These are phyloP conservation scores for Pyrochroa serraticornis DNA, from an alignment of 2,888 invertebrate genomes.

Conservation along the genomic window DNA sequence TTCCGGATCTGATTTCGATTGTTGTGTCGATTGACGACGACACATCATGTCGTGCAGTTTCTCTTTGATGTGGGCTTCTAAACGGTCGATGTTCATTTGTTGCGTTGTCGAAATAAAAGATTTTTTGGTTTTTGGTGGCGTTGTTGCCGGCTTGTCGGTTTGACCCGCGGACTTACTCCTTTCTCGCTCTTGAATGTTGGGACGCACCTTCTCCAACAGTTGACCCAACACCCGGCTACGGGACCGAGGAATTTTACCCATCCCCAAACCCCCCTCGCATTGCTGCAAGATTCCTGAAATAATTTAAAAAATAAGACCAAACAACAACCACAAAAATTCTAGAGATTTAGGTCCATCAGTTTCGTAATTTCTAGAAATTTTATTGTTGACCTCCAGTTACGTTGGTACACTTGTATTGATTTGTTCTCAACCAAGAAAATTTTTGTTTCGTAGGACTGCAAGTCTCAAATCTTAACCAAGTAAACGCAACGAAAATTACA, in stretches of 20 bases:
- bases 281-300: constrained; percentile 49
- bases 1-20: constrained; percentile 50
- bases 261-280: constrained; percentile 41
- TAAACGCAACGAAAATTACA: no score
- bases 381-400: no score
- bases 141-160: constrained; percentile 45
- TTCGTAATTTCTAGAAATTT: no score
- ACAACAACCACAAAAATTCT: no score
- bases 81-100: constrained; percentile 54
- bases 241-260: constrained; percentile 56
- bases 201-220: constrained; percentile 63
- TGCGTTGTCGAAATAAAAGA: constrained; percentile 37
- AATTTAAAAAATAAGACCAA: constrained; percentile 5
- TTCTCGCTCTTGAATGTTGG: constrained; percentile 53
- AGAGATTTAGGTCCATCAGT: no score
- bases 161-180: constrained; percentile 55
- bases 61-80: constrained; percentile 59
- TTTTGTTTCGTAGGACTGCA: no score
- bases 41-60: constrained; percentile 58
- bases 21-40: constrained; percentile 45
- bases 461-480: no score
- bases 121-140: constrained; percentile 39
- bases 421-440: no score
- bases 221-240: constrained; percentile 62
- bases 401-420: no score